phyloP scores from a whole-genome alignment of 2,888 invertebrate genomes.

The Rhogogaster chlorosoma region DNA sequence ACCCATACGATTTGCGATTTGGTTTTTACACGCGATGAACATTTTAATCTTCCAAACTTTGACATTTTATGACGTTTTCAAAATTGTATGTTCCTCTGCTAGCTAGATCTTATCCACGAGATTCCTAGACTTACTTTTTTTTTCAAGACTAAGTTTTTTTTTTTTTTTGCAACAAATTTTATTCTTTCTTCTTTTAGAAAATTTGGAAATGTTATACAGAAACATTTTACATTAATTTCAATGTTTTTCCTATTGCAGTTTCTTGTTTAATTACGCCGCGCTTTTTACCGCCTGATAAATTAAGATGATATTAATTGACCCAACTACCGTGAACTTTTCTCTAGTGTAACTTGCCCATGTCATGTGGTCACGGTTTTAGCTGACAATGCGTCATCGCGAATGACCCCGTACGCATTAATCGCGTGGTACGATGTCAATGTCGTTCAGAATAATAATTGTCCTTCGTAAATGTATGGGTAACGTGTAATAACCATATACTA shows the following conservation, averaged over 20 bases:
- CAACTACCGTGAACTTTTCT: slow-evolving; percentile 28
- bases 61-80: no score
- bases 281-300: background rate
- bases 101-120: no score
- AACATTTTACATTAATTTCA: background rate
- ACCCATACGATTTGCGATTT: background rate
- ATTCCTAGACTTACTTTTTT: no score
- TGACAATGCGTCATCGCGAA: slow-evolving; percentile 30
- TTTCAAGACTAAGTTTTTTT: no score
- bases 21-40: background rate
- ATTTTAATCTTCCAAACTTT: background rate
- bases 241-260: background rate
- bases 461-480: background rate
- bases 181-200: background rate
- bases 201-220: background rate
- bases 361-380: slow-evolving; percentile 32
- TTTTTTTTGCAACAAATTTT: background rate
- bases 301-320: slow-evolving; percentile 24
- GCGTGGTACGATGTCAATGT: slow-evolving; percentile 43
- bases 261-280: background rate
- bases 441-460: slow-evolving; percentile 24
- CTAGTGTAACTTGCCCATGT: slow-evolving; percentile 6
- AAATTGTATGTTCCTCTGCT: no score
- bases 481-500: background rate
- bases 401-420: slow-evolving; percentile 37